Conservation (phyloP, 2,888 invertebrate species). For the Archips xylosteana region DNA sequence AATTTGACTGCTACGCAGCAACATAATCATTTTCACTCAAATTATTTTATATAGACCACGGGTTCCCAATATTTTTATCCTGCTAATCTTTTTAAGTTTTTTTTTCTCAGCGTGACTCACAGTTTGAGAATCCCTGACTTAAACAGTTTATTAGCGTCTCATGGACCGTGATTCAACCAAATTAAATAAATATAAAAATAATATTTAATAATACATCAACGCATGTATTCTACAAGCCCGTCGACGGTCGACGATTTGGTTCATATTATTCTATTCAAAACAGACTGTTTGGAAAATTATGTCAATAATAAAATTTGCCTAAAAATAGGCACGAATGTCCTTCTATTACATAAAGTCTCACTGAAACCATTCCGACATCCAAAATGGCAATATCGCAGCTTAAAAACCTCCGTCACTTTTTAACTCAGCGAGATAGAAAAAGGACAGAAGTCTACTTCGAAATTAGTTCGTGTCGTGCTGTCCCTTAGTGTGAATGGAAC, state of each 20-base stretch:
- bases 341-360: background rate
- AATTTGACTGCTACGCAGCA: conserved; percentile 21
- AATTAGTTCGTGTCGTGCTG: no score
- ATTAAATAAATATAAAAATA: conserved; percentile 15
- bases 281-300: background rate
- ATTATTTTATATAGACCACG: background rate
- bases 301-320: background rate
- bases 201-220: conserved; percentile 12
- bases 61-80: no score
- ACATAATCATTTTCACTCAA: conserved; percentile 16
- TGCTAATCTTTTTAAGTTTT: no score
- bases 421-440: background rate
- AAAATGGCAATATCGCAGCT: background rate
- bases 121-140: no score
- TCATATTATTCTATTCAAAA: background rate
- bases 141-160: conserved; percentile 22
- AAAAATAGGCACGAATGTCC: conserved; percentile 5
- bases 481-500: no score
- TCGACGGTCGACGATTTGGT: background rate
- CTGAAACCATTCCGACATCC: background rate
- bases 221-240: background rate
- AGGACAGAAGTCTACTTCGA: background rate
- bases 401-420: background rate
- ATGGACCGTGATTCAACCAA: background rate
- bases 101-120: no score